Evolutionary conservation across 2,888 invertebrate genomes (phyloP).

Genomic region (Drosophila pegasa): DNA sequence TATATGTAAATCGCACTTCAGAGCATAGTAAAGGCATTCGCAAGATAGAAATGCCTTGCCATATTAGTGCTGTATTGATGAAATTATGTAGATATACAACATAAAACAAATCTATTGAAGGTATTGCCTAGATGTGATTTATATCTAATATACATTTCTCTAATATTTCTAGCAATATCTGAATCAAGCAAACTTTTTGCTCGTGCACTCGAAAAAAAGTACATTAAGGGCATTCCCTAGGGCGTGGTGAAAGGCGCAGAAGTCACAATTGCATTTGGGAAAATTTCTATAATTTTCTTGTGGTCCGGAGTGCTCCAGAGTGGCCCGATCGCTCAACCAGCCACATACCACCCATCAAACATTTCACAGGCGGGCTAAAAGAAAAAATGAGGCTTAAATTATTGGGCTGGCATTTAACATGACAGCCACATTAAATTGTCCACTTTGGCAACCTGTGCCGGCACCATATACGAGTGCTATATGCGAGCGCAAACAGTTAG

Average conservation of each 20-base stretch:
- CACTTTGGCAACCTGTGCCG: constrained; percentile 78
- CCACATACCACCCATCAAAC: constrained; percentile 72
- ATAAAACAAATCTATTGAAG: too few relatives aligned
- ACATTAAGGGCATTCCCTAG: not conserved
- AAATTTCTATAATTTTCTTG: constrained; percentile 37
- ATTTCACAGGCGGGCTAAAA: constrained; percentile 45
- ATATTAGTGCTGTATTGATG: too few relatives aligned
- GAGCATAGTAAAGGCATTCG: too few relatives aligned
- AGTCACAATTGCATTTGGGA: constrained; percentile 5
- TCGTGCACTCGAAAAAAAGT: not conserved
- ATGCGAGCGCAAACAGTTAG: constrained; percentile 15
- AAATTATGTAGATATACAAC: too few relatives aligned
- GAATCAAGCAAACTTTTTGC: not conserved
- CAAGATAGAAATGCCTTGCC: not conserved
- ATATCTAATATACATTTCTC: too few relatives aligned
- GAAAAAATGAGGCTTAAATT: constrained; percentile 77
- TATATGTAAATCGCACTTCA: too few relatives aligned
- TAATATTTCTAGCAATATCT: not conserved
- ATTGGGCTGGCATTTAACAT: constrained; percentile 78
- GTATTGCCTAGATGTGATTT: too few relatives aligned
- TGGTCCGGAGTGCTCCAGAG: not conserved
- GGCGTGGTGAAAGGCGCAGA: not conserved
- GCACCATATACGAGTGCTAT: constrained; percentile 56
- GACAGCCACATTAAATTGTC: constrained; percentile 79
- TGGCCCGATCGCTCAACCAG: constrained; percentile 19